Base-by-base conservation (phyloP, 2,888 invertebrate genomes). In the Ischnura elegans region DNA sequence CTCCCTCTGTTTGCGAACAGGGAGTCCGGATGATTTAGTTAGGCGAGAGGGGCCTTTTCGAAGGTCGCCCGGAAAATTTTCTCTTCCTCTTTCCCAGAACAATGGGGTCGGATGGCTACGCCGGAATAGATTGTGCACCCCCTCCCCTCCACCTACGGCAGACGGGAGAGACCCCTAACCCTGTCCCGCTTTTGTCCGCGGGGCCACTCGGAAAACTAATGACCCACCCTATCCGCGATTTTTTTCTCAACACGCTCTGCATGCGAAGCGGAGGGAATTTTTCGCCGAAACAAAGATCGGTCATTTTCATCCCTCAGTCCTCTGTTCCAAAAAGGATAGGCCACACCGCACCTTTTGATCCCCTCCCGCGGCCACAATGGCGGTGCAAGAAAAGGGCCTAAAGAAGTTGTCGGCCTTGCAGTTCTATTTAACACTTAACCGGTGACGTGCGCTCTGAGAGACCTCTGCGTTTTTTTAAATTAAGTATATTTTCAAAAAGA, bases 11-110 rank as follows among this genome's bases (percentile, higher is more conserved):
- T 86, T 86, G 43, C 46, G 86, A 43, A 36, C 5, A 13, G 76
- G 76, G 86, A 25, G 86, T 43, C 8, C 16, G 45, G 86, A 86
- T 86, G 86, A 86, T 86, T 86, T 86, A 86, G 86, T 86, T 86
- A 25, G 45, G 86, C 45, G 19, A 10, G n/a, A 21, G n/a, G 43
- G 86, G 25, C 2, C 19, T 6, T 1, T 21, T 29, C 10, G 36
- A 10, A 13, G 29, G 76, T 13, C 10, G n/a, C 5, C 10, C 29
- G 29, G 76, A 36, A 76, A 76, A 76, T 46, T 86, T n/a, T 43
- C 86, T n/a, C 46, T n/a, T n/a, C n/a, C n/a, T 45, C 46, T 51
- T 43, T 86, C 36, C 86, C 5, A 46, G 43, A 86, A 86, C n/a
- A 45, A 86, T 42, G 25, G 86, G 45, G 25, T 4, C 21, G 45